Conservation (phyloP, 2,113 vertebrate species). For the Lagopus leucura region DNA sequence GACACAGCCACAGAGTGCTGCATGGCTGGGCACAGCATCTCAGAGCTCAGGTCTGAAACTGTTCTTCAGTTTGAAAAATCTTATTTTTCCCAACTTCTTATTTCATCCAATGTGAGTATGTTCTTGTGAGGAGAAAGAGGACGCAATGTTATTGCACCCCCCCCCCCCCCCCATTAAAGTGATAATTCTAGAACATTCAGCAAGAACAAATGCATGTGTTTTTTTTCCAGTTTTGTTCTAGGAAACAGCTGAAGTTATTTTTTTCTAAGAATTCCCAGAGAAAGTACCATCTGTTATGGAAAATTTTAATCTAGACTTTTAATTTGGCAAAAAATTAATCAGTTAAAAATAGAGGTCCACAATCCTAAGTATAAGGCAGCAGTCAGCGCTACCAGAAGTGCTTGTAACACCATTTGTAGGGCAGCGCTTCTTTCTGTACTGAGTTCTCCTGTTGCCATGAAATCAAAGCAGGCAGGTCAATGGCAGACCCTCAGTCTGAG, state of each 20-base stretch:
- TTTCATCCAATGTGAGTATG: not conserved
- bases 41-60: not conserved
- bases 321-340: not conserved
- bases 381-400: not conserved
- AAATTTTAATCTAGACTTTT: not conserved
- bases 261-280: not conserved
- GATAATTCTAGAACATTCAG: not conserved
- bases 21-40: not conserved
- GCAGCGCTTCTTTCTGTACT: not conserved
- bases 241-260: not conserved
- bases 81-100: not conserved
- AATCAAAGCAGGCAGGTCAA: not conserved
- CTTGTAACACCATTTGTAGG: not conserved
- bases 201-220: not conserved
- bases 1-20: not conserved
- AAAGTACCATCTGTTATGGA: slow-evolving; percentile 17
- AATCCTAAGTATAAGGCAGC: not conserved
- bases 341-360: not conserved
- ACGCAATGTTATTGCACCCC: not conserved
- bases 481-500: not conserved
- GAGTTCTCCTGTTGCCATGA: not conserved
- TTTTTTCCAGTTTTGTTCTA: slow-evolving; percentile 3
- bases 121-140: not conserved
- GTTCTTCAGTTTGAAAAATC: not conserved
- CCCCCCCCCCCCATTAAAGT: not conserved